Conservation (phyloP, 2,797 vertebrate species). For the Ataeniobius toweri region DNA sequence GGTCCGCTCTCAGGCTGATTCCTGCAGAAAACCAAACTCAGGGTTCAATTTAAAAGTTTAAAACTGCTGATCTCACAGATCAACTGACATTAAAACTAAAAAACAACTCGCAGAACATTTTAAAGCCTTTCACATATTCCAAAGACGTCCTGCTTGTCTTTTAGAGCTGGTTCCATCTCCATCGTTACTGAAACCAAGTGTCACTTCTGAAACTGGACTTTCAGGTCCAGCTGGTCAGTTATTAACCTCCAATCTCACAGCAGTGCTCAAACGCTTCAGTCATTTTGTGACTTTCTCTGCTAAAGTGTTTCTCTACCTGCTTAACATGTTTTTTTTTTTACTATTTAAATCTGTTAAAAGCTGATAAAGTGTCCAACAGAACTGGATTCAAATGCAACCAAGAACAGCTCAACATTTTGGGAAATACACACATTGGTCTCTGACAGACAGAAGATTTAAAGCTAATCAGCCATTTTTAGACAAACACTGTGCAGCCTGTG, state of each 20-base stretch:
- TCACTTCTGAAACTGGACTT: neutral
- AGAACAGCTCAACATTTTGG: constrained; percentile 15
- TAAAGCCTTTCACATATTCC: neutral
- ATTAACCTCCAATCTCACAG: constrained; percentile 3
- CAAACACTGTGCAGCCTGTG: neutral
- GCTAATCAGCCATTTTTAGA: neutral
- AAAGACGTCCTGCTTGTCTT: neutral
- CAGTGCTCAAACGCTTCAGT: constrained; percentile 31
- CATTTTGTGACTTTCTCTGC: constrained; percentile 15
- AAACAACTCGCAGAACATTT: neutral
- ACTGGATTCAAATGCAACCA: constrained; percentile 16
- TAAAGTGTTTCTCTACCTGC: constrained; percentile 20
- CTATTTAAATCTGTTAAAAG: neutral
- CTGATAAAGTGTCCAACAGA: constrained; percentile 1
- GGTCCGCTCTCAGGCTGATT: neutral
- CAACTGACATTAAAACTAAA: neutral
- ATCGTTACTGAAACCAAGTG: neutral
- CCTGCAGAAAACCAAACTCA: neutral
- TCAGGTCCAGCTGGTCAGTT: neutral
- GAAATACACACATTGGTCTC: constrained; percentile 3
- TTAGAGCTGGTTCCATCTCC: neutral
- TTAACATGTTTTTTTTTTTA: constrained; percentile 11
- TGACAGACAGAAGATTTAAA: neutral
- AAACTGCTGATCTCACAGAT: too few relatives aligned
- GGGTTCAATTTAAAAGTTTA: neutral